Conservation (phyloP, 2,113 vertebrate genomes). For the Thinocorus orbignyianus region DNA sequence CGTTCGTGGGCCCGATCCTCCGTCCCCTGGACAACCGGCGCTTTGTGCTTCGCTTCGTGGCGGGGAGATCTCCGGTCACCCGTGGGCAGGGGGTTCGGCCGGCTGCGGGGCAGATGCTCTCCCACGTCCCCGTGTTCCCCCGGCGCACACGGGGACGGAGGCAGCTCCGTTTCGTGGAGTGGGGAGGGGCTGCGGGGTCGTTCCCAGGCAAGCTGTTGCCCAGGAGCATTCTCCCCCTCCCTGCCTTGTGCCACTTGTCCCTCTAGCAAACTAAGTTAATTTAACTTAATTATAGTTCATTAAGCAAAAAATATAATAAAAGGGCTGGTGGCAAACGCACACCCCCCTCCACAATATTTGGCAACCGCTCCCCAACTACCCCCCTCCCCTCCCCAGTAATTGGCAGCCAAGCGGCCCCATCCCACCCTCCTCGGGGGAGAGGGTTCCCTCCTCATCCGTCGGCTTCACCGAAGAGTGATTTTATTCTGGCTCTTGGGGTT, state of each 20-base stretch:
- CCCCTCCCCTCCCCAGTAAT: accelerated
- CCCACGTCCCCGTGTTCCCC: background rate
- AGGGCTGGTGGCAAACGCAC: accelerated
- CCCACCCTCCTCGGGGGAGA: background rate
- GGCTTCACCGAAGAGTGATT: background rate
- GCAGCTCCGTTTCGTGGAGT: background rate
- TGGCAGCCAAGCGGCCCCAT: background rate
- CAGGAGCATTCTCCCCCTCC: background rate
- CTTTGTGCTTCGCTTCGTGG: background rate
- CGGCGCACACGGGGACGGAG: background rate
- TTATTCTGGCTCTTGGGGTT: background rate
- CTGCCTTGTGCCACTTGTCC: background rate
- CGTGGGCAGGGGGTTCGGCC: background rate
- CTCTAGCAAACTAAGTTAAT: background rate
- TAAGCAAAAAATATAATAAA: background rate
- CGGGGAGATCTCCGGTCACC: background rate
- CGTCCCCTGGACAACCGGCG: accelerated
- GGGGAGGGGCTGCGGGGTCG: background rate
- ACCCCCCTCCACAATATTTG: background rate
- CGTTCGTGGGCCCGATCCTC: background rate
- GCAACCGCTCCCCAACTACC: too few species aligned
- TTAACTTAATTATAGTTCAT: background rate
- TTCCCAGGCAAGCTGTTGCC: background rate
- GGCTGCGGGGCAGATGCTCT: background rate
- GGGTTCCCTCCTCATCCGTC: background rate